Evolutionary conservation across 2,888 invertebrate genomes (phyloP).

Genomic region (Limnephilus lunatus): DNA sequence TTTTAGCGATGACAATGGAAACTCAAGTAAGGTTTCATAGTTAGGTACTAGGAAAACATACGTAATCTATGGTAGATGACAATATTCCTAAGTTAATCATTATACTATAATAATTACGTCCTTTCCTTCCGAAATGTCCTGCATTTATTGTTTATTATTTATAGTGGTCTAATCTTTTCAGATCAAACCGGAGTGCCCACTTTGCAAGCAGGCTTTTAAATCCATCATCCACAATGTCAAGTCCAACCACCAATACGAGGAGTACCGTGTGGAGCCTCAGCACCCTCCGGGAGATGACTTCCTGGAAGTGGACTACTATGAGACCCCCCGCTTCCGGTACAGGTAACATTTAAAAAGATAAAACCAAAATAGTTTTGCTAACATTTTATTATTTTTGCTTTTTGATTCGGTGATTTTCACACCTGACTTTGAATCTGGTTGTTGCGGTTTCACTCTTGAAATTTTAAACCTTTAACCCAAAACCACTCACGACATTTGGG

Average conservation of each 20-base stretch:
- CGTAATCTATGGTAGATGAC: too few relatives aligned
- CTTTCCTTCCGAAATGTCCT: too few relatives aligned
- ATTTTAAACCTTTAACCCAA: neutral
- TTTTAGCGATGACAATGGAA: too few relatives aligned
- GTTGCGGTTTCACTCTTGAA: neutral
- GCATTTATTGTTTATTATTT: neutral
- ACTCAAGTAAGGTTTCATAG: too few relatives aligned
- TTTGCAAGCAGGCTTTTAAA: conserved; percentile 94
- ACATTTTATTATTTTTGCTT: neutral
- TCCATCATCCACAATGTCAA: conserved; percentile 95
- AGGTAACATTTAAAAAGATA: conserved; percentile 63
- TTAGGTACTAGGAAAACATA: too few relatives aligned
- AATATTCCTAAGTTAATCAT: too few relatives aligned
- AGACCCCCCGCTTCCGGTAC: conserved; percentile 72
- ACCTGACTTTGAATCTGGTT: too few relatives aligned
- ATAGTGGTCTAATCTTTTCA: conserved; percentile 70
- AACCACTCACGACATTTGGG: too few relatives aligned
- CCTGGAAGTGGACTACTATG: conserved; percentile 48
- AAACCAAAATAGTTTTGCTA: neutral
- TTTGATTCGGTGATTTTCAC: neutral
- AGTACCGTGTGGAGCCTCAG: conserved; percentile 81
- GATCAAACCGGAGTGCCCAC: conserved; percentile 95
- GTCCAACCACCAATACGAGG: conserved; percentile 91
- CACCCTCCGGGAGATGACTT: conserved; percentile 69
- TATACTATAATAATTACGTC: too few relatives aligned